These are phyloP conservation scores for Parnassius smintheus DNA, from an alignment of 2,888 invertebrate genomes.

Conservation along the genomic window DNA sequence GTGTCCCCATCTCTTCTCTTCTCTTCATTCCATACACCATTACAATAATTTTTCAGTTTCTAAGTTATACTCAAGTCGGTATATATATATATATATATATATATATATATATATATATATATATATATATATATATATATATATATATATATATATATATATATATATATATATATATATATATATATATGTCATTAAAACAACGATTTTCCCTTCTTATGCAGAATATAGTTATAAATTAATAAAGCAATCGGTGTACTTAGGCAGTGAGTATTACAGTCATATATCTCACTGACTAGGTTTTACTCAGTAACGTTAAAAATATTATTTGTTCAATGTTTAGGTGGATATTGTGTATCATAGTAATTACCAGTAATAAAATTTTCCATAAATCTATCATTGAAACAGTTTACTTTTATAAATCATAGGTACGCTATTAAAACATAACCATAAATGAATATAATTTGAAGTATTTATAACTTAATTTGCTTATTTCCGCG, in stretches of 20 bases:
- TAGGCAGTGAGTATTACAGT: slow-evolving; percentile 1
- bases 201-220: too few relatives aligned
- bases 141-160: background rate
- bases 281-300: slow-evolving; percentile 2
- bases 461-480: too few relatives aligned
- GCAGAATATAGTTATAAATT: too few relatives aligned
- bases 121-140: background rate
- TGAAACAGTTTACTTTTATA: too few relatives aligned
- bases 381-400: slow-evolving; percentile 1
- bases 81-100: background rate
- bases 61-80: background rate
- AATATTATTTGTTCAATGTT: too few relatives aligned
- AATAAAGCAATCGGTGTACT: background rate
- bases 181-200: background rate
- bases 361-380: slow-evolving; percentile 16
- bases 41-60: background rate
- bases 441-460: too few relatives aligned
- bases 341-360: too few relatives aligned
- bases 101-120: background rate
- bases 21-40: background rate
- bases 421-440: too few relatives aligned
- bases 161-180: background rate
- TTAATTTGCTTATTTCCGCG: too few relatives aligned
- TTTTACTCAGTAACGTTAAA: background rate
- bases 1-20: too few relatives aligned